A percentile compares a stretch with the other conserved stretches of the same genome.
Conservation (phyloP, 2,797 vertebrate genomes). For the Chrosomus eos region DNA sequence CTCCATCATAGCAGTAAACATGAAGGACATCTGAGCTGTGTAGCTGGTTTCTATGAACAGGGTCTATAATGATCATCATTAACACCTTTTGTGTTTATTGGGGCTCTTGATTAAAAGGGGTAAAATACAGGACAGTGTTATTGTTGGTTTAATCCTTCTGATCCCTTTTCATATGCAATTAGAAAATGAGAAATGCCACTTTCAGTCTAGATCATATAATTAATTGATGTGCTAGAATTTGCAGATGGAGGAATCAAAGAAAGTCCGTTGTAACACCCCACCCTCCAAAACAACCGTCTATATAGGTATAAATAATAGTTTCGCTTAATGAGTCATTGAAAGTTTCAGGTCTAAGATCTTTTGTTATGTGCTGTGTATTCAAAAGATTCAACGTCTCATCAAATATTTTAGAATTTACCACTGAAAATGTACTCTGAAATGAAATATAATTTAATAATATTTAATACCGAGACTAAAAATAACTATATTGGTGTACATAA, state of each 20-base stretch:
- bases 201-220: slow-evolving; percentile 58
- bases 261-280: not conserved
- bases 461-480: not conserved
- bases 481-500: not conserved
- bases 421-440: not conserved
- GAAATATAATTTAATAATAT: not conserved
- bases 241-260: slow-evolving; percentile 30
- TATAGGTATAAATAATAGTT: slow-evolving; percentile 29
- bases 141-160: slow-evolving; percentile 63
- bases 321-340: slow-evolving; percentile 39
- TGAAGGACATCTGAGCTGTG: not conserved
- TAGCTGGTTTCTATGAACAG: slow-evolving; percentile 38
- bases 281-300: slow-evolving; percentile 32
- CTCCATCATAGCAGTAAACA: slow-evolving; percentile 28
- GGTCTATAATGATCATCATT: slow-evolving; percentile 65
- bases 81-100: slow-evolving; percentile 67
- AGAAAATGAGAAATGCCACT: slow-evolving; percentile 48
- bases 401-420: not conserved
- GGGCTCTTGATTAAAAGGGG: slow-evolving; percentile 62
- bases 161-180: slow-evolving; percentile 57
- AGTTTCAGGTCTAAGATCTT: slow-evolving; percentile 29
- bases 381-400: slow-evolving; percentile 16
- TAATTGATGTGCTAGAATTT: slow-evolving; percentile 41
- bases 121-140: slow-evolving; percentile 44
- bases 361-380: slow-evolving; percentile 41